Base-by-base conservation (phyloP, 2,888 invertebrate genomes). In the Chrysolina haemoptera region DNA sequence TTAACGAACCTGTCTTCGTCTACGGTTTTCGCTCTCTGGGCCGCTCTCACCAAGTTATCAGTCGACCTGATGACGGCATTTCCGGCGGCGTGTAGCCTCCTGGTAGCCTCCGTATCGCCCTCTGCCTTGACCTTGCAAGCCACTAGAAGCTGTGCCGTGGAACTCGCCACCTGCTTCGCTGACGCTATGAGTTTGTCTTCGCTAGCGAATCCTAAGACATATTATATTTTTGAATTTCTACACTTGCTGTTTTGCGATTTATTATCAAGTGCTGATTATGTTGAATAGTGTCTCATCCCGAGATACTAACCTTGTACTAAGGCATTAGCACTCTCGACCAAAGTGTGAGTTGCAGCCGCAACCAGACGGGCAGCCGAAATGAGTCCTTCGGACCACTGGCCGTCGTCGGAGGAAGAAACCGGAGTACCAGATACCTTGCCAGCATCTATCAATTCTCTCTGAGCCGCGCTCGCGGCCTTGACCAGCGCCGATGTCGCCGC, bases 111-210 rank as follows among this genome's bases (percentile, higher is more conserved):
- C 9, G 98, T 97, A 75, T 97, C 95, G 0, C 97, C 96, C 89
- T 99, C 99, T 0, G 99, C 98, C 88, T 99, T 99, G 73, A 99
- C 98, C 91, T 98, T 98, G 89, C 99, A 99, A 0, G 99, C 99
- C 62, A 99, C 98, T 68, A 99, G 89, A 71, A 99, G 90, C 85
- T 99, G 99, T 0, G 99, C 99, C 0, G 99, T 99, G 0, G 97
- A 97, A 67, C 97, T 95, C 8, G 99, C 99, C 10, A 99, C 98
- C 89, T 96, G 96, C 83, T 98, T 94, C 3, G 99, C 99, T 18
- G 98, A 95, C 0, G 98, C 97, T 79, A 99, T 98, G 40, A 99
- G 91, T 85, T 98, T 94, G 88, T 99, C 99, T 88, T 99, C 99
- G 14, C 95, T 94, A 66, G 95, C 95, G 12, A 95, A 92, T 9